A percentile compares a stretch with the other conserved stretches of the same genome.
These are phyloP conservation scores for Pseudoatta argentina DNA, from an alignment of 1,140 invertebrate genomes.

Conservation along the genomic window DNA sequence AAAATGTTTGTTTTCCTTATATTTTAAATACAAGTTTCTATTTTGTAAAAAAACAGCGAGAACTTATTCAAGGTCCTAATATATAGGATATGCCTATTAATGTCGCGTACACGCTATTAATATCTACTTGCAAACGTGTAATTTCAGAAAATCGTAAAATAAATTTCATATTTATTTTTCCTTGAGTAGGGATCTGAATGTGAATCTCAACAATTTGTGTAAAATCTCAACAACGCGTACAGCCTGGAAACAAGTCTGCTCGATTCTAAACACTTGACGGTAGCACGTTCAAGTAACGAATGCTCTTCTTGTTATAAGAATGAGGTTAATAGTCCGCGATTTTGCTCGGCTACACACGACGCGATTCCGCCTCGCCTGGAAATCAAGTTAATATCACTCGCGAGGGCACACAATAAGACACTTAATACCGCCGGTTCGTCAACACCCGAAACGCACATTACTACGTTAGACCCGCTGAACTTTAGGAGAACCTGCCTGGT, in stretches of 20 bases:
- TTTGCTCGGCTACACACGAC: constrained; percentile 3
- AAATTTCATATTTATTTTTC: neutral
- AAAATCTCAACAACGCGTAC: neutral
- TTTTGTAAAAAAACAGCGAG: no score
- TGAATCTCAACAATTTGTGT: neutral
- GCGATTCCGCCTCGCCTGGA: neutral
- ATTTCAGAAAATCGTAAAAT: neutral
- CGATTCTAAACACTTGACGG: neutral
- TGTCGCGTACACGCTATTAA: neutral
- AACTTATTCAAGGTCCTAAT: no score
- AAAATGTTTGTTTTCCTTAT: no score
- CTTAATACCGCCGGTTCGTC: constrained; percentile 68
- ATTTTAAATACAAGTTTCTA: no score
- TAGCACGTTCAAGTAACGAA: constrained; percentile 26
- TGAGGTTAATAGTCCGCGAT: constrained; percentile 18
- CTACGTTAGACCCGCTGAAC: constrained; percentile 75
- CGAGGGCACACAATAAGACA: constrained; percentile 32
- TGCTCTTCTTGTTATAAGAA: constrained; percentile 16
- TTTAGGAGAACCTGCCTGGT: constrained; percentile 74
- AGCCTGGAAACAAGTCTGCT: neutral
- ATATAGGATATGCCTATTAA: neutral
- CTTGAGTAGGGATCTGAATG: neutral
- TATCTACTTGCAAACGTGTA: neutral
- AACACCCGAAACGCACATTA: constrained; percentile 69
- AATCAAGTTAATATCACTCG: constrained; percentile 51